Evolutionary conservation across 2,888 invertebrate species (phyloP).

Genomic region (Seira musarum): DNA sequence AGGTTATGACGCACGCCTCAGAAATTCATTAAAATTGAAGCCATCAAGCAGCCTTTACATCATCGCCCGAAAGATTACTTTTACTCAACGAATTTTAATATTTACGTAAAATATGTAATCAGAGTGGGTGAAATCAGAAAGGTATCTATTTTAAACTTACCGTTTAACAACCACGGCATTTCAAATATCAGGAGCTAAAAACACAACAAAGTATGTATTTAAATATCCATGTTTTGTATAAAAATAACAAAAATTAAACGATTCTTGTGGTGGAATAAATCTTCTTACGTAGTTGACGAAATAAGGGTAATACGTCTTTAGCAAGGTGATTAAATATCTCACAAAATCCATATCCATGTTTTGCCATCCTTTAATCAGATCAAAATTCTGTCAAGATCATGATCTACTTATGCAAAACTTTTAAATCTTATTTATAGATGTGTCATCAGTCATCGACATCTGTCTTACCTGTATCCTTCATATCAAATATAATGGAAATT

Average conservation of each 20-base stretch:
- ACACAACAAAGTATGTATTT: background rate
- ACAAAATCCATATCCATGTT: slow-evolving; percentile 95
- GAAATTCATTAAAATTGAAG: too few relatives aligned
- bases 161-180: slow-evolving; percentile 94
- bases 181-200: slow-evolving; percentile 81
- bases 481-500: slow-evolving; percentile 91
- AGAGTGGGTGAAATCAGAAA: too few relatives aligned
- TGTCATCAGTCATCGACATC: too few relatives aligned
- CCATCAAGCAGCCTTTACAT: too few relatives aligned
- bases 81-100: too few relatives aligned
- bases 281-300: slow-evolving; percentile 84
- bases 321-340: slow-evolving; percentile 87
- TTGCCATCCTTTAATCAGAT: slow-evolving; percentile 77
- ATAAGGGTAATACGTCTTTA: slow-evolving; percentile 91
- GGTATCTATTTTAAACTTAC: slow-evolving; percentile 73
- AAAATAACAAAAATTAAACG: background rate
- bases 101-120: too few relatives aligned
- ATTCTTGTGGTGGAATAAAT: background rate
- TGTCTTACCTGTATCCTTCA: slow-evolving; percentile 79
- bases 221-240: background rate
- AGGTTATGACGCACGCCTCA: too few relatives aligned
- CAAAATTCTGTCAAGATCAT: too few relatives aligned
- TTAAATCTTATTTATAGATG: too few relatives aligned
- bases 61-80: too few relatives aligned
- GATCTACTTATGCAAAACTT: too few relatives aligned